A percentile compares a stretch with the other conserved stretches of the same genome.
Evolutionary conservation across 2,113 vertebrate species (phyloP).

Genomic region (Pterocles burchelli): DNA sequence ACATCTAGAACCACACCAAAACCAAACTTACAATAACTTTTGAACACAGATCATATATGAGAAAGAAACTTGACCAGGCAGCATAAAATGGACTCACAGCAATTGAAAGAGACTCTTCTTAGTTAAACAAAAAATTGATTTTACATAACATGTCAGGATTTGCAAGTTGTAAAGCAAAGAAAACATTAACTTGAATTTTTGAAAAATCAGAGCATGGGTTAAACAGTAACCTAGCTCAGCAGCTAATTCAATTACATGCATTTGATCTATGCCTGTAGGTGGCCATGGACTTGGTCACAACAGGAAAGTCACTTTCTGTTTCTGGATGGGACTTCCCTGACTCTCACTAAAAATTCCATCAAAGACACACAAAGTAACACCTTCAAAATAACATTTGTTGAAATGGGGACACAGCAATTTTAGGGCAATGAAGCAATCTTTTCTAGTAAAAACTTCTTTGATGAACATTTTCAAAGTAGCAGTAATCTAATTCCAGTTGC

Average conservation of each 20-base stretch:
- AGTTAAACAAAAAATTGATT: neutral
- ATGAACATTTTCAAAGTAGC: neutral
- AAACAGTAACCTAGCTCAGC: neutral
- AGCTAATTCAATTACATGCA: neutral
- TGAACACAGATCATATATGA: neutral
- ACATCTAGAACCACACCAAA: neutral
- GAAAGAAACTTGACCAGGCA: neutral
- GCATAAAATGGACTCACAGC: neutral
- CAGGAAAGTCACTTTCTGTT: neutral
- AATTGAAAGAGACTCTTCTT: neutral
- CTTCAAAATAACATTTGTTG: neutral
- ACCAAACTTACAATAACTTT: neutral
- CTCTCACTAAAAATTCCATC: neutral
- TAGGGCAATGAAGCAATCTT: neutral
- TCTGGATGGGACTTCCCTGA: neutral
- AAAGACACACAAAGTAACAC: neutral
- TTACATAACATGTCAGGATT: neutral
- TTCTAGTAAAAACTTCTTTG: neutral
- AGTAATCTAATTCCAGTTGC: neutral
- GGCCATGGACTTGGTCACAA: neutral
- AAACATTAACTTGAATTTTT: neutral
- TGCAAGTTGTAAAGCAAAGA: neutral
- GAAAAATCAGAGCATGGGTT: neutral
- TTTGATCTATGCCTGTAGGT: neutral
- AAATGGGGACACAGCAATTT: neutral